Percentiles rank a stretch among this genome's conserved stretches.
phyloP scores from a whole-genome alignment of 2,888 invertebrate genomes.

The Drosophila prostipennis region DNA sequence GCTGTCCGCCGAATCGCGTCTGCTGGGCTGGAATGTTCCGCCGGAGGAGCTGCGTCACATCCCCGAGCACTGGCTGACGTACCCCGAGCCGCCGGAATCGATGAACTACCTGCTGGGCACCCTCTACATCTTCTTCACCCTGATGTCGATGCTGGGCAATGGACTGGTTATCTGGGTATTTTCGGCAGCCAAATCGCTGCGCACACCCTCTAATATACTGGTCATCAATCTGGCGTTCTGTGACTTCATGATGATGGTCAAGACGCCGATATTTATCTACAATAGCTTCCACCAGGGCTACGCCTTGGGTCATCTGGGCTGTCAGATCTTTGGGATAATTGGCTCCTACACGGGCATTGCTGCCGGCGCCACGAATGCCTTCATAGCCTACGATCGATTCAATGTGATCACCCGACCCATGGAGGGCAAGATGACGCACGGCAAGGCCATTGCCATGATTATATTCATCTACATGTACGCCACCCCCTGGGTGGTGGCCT shows the following conservation, averaged over 20 bases:
- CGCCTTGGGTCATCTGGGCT: constrained; percentile 89
- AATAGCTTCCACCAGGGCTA: constrained; percentile 92
- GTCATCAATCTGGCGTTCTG: constrained; percentile 92
- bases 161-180: constrained; percentile 94
- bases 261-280: constrained; percentile 88
- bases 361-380: constrained; percentile 91
- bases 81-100: constrained; percentile 91
- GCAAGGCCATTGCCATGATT: constrained; percentile 92
- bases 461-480: constrained; percentile 90
- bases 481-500: constrained; percentile 92
- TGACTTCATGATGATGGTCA: constrained; percentile 95
- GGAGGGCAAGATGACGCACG: constrained; percentile 91
- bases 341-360: constrained; percentile 93
- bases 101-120: constrained; percentile 92
- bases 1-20: constrained; percentile 81
- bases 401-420: constrained; percentile 92
- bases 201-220: constrained; percentile 91
- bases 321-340: constrained; percentile 90
- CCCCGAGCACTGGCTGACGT: constrained; percentile 92
- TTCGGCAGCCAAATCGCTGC: constrained; percentile 83
- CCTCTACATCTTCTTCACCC: constrained; percentile 90
- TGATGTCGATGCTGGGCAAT: constrained; percentile 91
- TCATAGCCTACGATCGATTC: constrained; percentile 92
- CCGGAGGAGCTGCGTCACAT: constrained; percentile 90
- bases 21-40: constrained; percentile 91